Conservation (phyloP, 2,797 vertebrate species). For the Mormyrus proboscirostris region DNA sequence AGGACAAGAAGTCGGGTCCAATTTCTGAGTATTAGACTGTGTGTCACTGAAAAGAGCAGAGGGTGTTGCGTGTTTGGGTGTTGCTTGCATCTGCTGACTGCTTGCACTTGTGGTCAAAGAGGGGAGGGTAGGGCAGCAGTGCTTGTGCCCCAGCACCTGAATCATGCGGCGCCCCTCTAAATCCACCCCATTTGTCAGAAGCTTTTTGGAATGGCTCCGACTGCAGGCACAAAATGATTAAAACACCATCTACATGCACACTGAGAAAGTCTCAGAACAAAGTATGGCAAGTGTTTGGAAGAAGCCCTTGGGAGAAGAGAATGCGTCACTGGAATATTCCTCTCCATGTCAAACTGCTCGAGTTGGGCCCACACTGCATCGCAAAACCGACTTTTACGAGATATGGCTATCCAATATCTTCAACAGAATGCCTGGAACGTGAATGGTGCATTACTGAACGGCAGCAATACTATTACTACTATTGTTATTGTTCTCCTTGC, state of each 20-base stretch:
- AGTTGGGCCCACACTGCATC: background rate
- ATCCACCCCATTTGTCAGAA: background rate
- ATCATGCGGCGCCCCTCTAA: background rate
- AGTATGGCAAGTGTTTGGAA: background rate
- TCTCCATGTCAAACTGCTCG: background rate
- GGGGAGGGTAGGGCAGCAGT: background rate
- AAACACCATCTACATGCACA: background rate
- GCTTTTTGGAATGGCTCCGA: background rate
- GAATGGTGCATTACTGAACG: background rate
- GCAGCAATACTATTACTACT: background rate
- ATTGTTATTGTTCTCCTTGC: background rate
- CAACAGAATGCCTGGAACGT: background rate
- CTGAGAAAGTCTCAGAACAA: conserved; percentile 4
- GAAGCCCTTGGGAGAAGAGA: background rate
- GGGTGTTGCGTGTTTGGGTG: background rate
- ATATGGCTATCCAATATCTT: background rate
- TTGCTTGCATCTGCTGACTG: background rate
- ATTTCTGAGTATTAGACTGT: background rate
- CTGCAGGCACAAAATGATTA: conserved; percentile 10
- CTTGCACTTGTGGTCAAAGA: background rate
- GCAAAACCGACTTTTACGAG: background rate
- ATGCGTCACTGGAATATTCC: background rate
- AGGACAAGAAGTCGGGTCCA: background rate
- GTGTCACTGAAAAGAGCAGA: background rate
- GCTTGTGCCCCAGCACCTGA: background rate